These are phyloP conservation scores for Archips xylosteana DNA, from an alignment of 2,888 invertebrate species.

Conservation along the genomic window DNA sequence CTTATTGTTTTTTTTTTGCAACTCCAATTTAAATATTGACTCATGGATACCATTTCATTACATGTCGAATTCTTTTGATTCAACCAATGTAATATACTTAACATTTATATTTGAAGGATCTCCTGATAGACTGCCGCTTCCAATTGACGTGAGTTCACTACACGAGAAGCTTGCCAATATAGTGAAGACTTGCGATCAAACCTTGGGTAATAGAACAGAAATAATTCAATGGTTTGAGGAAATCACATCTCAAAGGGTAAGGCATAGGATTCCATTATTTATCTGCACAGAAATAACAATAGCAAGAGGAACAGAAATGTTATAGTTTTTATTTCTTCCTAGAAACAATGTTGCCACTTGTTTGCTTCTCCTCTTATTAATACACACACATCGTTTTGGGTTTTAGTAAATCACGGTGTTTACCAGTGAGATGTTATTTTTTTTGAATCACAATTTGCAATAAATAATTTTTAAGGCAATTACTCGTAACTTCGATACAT, in stretches of 20 bases:
- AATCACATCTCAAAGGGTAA: conserved; percentile 61
- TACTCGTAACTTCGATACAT: no score
- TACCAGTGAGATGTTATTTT: no score
- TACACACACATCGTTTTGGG: no score
- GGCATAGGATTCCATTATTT: background rate
- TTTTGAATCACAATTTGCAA: no score
- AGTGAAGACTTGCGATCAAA: conserved; percentile 68
- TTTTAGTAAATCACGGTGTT: no score
- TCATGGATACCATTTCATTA: no score
- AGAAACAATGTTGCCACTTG: no score
- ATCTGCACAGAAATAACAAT: background rate
- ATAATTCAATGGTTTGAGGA: conserved; percentile 73
- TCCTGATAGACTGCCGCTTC: conserved; percentile 42
- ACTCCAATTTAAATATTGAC: background rate
- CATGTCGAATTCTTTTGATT: background rate
- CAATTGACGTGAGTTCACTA: conserved; percentile 64
- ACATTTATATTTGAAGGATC: conserved; percentile 40
- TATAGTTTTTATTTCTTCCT: no score
- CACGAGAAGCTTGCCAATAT: conserved; percentile 68
- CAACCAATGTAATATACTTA: background rate
- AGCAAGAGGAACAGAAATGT: no score
- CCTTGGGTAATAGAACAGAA: conserved; percentile 67
- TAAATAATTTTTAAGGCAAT: no score
- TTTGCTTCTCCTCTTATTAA: no score
- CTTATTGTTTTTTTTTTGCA: no score